phyloP scores from a whole-genome alignment of 2,113 vertebrate species.

The Microtus ochrogaster region DNA sequence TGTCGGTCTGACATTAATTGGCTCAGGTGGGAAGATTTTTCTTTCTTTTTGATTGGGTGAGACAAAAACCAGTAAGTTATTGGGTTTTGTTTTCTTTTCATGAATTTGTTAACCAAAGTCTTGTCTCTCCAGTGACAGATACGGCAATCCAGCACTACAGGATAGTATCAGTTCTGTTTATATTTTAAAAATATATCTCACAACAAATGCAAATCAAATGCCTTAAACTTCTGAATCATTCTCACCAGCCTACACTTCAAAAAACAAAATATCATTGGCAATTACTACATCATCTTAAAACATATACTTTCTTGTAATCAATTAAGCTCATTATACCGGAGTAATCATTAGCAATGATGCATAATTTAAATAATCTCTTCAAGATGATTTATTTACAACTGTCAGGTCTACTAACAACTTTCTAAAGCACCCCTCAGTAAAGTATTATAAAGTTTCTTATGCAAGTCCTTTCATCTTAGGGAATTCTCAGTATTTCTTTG shows the following conservation, averaged over 20 bases:
- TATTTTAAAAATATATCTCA: slow-evolving; percentile 64
- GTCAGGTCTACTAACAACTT: slow-evolving; percentile 58
- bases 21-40: slow-evolving; percentile 36
- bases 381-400: slow-evolving; percentile 69
- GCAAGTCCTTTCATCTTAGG: slow-evolving; percentile 35
- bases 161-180: slow-evolving; percentile 41
- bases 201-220: slow-evolving; percentile 69
- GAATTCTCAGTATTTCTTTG: slow-evolving; percentile 43
- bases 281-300: slow-evolving; percentile 72
- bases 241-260: slow-evolving; percentile 18
- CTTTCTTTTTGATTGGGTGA: not conserved
- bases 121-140: slow-evolving; percentile 47
- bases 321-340: slow-evolving; percentile 70
- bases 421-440: slow-evolving; percentile 48
- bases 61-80: slow-evolving; percentile 20
- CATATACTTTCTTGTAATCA: slow-evolving; percentile 67
- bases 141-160: not conserved
- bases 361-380: slow-evolving; percentile 73
- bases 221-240: slow-evolving; percentile 67
- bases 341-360: slow-evolving; percentile 70
- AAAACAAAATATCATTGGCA: slow-evolving; percentile 53
- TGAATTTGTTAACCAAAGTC: slow-evolving; percentile 60
- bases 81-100: slow-evolving; percentile 10
- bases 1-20: slow-evolving; percentile 7
- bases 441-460: slow-evolving; percentile 44